Conservation (phyloP, 2,888 invertebrate genomes). For the Eupithecia exiguata region DNA sequence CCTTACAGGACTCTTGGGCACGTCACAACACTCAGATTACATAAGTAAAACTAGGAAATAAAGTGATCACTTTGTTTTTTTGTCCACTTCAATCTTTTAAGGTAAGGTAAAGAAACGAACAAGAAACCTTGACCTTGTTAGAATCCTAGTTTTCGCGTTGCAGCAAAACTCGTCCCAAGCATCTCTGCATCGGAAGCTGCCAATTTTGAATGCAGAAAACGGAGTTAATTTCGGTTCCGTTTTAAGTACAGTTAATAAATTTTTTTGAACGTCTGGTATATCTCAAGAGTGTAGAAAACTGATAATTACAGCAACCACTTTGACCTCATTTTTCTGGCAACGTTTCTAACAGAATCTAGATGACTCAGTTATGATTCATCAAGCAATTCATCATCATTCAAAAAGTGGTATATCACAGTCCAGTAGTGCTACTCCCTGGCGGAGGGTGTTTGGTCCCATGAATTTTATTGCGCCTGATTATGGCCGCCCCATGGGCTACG, state of each 20-base stretch:
- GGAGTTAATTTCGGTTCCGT: not conserved
- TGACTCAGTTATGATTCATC: too few species aligned
- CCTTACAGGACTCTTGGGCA: too few species aligned
- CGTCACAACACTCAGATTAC: too few species aligned
- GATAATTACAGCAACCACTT: not conserved
- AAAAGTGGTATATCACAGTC: not conserved
- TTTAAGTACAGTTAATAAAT: not conserved
- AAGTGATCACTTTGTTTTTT: too few species aligned
- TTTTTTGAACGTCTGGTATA: not conserved
- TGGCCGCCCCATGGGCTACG: constrained; percentile 19
- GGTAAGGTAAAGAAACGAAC: too few species aligned
- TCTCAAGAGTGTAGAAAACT: too few species aligned
- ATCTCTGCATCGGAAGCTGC: not conserved
- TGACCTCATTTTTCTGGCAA: not conserved
- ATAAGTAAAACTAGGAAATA: too few species aligned
- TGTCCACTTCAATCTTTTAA: too few species aligned
- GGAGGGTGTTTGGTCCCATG: constrained; percentile 47
- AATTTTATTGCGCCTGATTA: constrained; percentile 69
- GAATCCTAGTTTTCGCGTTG: too few species aligned
- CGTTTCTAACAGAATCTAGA: not conserved
- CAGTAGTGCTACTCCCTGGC: not conserved
- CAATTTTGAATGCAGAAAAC: not conserved
- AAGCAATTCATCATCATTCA: too few species aligned
- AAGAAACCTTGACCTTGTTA: too few species aligned
- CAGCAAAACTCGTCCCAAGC: too few species aligned